Percentiles rank a stretch among this genome's conserved stretches.
Conservation (phyloP, 2,888 invertebrate species). For the Caenorhabditis afra region DNA sequence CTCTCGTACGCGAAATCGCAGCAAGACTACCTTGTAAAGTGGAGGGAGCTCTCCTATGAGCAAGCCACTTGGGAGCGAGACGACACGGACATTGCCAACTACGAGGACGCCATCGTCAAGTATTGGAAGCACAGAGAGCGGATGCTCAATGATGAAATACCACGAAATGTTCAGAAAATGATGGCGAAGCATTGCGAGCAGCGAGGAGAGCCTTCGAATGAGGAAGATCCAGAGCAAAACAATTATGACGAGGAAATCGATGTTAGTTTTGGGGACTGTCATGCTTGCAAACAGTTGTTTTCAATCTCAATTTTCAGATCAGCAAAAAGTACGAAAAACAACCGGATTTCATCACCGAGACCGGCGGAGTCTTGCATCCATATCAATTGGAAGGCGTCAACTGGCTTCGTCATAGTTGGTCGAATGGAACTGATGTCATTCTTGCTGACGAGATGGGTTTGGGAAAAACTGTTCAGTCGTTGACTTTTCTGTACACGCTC, state of each 20-base stretch:
- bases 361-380: constrained; percentile 95
- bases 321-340: constrained; percentile 95
- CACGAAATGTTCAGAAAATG: constrained; percentile 80
- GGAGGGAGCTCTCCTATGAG: constrained; percentile 97
- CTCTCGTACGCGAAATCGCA: constrained; percentile 81
- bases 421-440: constrained; percentile 94
- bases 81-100: constrained; percentile 87
- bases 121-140: constrained; percentile 85
- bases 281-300: neutral
- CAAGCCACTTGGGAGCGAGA: constrained; percentile 98
- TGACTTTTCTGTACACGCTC: constrained; percentile 96
- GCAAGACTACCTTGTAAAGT: constrained; percentile 93
- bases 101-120: constrained; percentile 88
- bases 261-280: constrained; percentile 59
- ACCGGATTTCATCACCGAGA: constrained; percentile 92
- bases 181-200: constrained; percentile 71
- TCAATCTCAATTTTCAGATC: constrained; percentile 81
- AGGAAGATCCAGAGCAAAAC: constrained; percentile 84
- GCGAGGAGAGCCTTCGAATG: constrained; percentile 67
- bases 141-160: constrained; percentile 88
- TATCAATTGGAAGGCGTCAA: constrained; percentile 90
- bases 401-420: constrained; percentile 80
- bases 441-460: constrained; percentile 95
- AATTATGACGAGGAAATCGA: constrained; percentile 86
- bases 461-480: constrained; percentile 99